phyloP scores from a whole-genome alignment of 2,888 invertebrate species.

The Cryptocephalus primarius region DNA sequence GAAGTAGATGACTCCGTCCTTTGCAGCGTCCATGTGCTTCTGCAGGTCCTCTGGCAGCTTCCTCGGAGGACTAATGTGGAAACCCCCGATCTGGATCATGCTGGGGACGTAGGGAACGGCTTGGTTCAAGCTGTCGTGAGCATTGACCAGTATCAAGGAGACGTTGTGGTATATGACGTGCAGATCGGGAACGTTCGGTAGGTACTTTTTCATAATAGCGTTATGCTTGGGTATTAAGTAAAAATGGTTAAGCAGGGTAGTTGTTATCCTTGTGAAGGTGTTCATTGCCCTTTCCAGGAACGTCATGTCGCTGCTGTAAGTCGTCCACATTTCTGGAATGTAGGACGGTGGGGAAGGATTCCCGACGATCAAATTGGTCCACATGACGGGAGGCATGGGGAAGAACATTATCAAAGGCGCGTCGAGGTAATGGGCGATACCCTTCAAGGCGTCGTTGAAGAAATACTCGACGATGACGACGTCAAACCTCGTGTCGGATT shows the following conservation, averaged over 20 bases:
- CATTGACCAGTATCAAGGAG: slow-evolving; percentile 23
- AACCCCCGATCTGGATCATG: slow-evolving; percentile 46
- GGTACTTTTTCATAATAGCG: slow-evolving; percentile 19
- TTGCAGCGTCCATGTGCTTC: slow-evolving; percentile 41
- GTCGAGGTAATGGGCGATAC: slow-evolving; percentile 30
- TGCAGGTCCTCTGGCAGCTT: slow-evolving; percentile 36
- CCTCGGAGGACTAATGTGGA: slow-evolving; percentile 33
- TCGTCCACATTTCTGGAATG: slow-evolving; percentile 37
- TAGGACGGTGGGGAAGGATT: slow-evolving; percentile 40
- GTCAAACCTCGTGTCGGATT: slow-evolving; percentile 32
- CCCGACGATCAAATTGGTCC: slow-evolving; percentile 31
- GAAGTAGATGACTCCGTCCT: slow-evolving; percentile 45
- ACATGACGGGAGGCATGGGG: slow-evolving; percentile 37
- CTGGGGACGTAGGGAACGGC: slow-evolving; percentile 45
- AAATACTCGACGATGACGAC: slow-evolving; percentile 38
- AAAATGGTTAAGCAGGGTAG: slow-evolving; percentile 12
- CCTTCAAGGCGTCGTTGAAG: slow-evolving; percentile 38
- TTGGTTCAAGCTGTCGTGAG: slow-evolving; percentile 41
- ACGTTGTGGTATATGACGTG: slow-evolving; percentile 16
- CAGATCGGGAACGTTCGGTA: slow-evolving; percentile 22
- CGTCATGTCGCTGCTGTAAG: slow-evolving; percentile 35
- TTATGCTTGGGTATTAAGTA: slow-evolving; percentile 18
- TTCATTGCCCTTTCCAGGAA: slow-evolving; percentile 45
- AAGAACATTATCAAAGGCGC: slow-evolving; percentile 33
- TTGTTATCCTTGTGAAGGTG: slow-evolving; percentile 23